Conservation (phyloP, 2,113 vertebrate species). For the Chaetura pelagica region DNA sequence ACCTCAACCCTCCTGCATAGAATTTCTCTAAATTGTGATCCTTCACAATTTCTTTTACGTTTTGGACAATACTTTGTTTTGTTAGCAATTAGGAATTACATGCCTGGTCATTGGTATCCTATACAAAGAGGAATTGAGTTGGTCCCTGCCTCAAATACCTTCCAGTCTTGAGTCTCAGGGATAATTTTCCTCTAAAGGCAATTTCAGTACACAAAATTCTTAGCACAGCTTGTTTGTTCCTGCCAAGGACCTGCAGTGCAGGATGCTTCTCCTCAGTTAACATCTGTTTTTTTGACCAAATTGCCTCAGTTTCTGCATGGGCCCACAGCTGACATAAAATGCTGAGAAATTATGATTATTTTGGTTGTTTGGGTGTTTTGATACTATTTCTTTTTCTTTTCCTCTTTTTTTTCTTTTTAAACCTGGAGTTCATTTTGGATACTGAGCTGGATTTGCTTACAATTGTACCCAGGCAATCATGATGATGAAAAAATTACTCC, state of each 20-base stretch:
- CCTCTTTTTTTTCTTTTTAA: not conserved
- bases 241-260: constrained; percentile 48
- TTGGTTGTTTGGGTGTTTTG: constrained; percentile 21
- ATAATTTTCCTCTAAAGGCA: constrained; percentile 21
- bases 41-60: not conserved
- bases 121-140: not conserved
- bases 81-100: not conserved
- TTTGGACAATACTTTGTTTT: not conserved
- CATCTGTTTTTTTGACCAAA: constrained; percentile 58
- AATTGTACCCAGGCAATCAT: not conserved
- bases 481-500: not conserved
- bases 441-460: not conserved
- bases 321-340: constrained; percentile 54
- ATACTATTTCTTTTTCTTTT: not conserved
- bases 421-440: not conserved
- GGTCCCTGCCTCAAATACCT: constrained; percentile 3
- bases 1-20: not conserved
- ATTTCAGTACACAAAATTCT: not conserved
- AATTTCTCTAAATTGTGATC: not conserved
- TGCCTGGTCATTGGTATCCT: not conserved
- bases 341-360: constrained; percentile 34
- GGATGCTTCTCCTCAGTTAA: constrained; percentile 50
- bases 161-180: not conserved
- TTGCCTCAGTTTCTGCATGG: constrained; percentile 36
- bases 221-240: constrained; percentile 15